Conservation (phyloP, 2,797 vertebrate species). For the Squalus acanthias region DNA sequence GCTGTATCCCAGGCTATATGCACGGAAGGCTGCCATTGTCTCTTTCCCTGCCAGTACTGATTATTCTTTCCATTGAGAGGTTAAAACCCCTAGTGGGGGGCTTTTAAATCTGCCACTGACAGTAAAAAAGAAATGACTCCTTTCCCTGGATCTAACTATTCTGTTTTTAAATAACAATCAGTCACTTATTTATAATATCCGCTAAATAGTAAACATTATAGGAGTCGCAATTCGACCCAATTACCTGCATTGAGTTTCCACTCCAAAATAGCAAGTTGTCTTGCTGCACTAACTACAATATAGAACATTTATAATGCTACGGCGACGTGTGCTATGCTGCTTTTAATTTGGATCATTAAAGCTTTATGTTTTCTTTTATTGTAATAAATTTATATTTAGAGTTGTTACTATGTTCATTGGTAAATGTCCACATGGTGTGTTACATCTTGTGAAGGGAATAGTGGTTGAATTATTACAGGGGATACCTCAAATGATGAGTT, state of each 20-base stretch:
- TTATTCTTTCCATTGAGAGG: slow-evolving; percentile 32
- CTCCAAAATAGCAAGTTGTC: neutral
- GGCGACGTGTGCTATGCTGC: neutral
- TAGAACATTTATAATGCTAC: neutral
- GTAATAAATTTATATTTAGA: neutral
- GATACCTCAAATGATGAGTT: neutral
- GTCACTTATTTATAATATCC: neutral
- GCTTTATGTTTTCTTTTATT: neutral
- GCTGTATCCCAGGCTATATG: neutral
- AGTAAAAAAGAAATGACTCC: slow-evolving; percentile 16
- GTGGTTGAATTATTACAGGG: too few relatives aligned
- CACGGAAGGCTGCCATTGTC: neutral
- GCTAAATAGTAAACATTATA: neutral
- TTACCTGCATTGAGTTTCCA: neutral
- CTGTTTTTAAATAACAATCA: slow-evolving; percentile 24
- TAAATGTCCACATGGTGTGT: neutral
- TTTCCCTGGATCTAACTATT: neutral
- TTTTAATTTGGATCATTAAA: neutral
- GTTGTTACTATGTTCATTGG: neutral
- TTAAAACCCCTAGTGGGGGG: slow-evolving; percentile 28
- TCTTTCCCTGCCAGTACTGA: neutral
- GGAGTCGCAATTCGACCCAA: neutral
- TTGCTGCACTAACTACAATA: neutral
- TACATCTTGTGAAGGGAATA: neutral
- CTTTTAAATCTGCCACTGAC: slow-evolving; percentile 22